Conservation (phyloP, 2,113 vertebrate species). For the Oryzias curvinotus region DNA sequence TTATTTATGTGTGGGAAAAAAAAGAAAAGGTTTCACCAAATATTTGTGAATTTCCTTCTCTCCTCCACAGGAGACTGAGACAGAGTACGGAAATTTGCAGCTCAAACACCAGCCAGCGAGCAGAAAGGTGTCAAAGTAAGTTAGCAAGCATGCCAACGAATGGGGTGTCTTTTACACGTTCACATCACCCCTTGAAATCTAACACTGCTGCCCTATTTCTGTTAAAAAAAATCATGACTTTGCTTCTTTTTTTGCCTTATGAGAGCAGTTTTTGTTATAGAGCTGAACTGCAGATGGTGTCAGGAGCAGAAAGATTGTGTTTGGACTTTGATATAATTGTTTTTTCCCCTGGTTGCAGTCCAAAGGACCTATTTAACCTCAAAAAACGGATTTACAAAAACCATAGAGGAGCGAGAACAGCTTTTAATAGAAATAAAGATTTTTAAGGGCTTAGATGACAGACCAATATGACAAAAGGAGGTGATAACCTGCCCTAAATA, state of each 20-base stretch:
- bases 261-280: constrained; percentile 27
- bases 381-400: no score
- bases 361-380: not conserved
- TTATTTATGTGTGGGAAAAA: constrained; percentile 13
- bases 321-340: constrained; percentile 4
- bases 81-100: constrained; percentile 91
- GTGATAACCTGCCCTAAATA: no score
- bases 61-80: constrained; percentile 73
- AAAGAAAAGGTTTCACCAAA: not conserved
- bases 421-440: no score
- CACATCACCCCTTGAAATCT: constrained; percentile 25
- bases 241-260: not conserved
- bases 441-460: no score
- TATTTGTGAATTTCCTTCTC: constrained; percentile 16
- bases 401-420: no score
- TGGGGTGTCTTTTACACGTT: not conserved
- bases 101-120: constrained; percentile 75
- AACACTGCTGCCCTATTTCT: constrained; percentile 24
- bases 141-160: constrained; percentile 16
- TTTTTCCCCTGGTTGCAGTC: not conserved
- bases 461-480: no score
- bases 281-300: constrained; percentile 1
- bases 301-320: not conserved
- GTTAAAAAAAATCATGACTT: constrained; percentile 8
- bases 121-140: constrained; percentile 89